Evolutionary conservation across 2,888 invertebrate species (phyloP).

Genomic region (Callyntrura guangdongensis): DNA sequence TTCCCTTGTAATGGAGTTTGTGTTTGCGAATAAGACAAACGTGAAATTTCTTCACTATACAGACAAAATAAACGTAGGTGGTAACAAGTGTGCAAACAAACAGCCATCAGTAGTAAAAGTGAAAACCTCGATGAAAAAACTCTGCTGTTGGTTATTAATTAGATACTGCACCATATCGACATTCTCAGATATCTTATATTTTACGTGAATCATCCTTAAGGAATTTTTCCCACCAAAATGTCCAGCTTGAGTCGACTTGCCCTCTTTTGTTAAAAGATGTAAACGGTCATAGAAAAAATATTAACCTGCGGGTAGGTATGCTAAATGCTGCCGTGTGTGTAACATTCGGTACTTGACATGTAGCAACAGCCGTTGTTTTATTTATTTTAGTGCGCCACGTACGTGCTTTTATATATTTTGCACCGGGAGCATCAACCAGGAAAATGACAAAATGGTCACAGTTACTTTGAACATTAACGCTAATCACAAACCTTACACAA

Average conservation of each 20-base stretch:
- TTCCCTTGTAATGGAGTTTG: too few species aligned
- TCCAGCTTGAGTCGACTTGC: too few species aligned
- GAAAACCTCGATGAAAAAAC: not conserved
- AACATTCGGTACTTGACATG: not conserved
- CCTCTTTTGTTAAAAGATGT: not conserved
- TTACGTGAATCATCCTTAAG: too few species aligned
- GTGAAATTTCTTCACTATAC: too few species aligned
- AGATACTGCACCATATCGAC: not conserved
- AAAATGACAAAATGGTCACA: constrained; percentile 30
- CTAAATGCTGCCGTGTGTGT: not conserved
- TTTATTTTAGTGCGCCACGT: not conserved
- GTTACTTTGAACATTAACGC: constrained; percentile 34
- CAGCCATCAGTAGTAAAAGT: too few species aligned
- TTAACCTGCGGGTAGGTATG: not conserved
- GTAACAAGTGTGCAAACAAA: too few species aligned
- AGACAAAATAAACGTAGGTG: too few species aligned
- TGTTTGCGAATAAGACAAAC: too few species aligned
- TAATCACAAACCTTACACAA: constrained; percentile 12
- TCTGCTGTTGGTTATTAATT: not conserved
- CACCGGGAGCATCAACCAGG: not conserved
- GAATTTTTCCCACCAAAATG: too few species aligned
- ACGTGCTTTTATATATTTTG: not conserved
- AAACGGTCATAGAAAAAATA: not conserved
- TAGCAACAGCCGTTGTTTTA: not conserved
- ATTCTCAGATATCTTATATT: too few species aligned